Evolutionary conservation across 2,797 vertebrate genomes (phyloP).

Genomic region (Enoplosus armatus): DNA sequence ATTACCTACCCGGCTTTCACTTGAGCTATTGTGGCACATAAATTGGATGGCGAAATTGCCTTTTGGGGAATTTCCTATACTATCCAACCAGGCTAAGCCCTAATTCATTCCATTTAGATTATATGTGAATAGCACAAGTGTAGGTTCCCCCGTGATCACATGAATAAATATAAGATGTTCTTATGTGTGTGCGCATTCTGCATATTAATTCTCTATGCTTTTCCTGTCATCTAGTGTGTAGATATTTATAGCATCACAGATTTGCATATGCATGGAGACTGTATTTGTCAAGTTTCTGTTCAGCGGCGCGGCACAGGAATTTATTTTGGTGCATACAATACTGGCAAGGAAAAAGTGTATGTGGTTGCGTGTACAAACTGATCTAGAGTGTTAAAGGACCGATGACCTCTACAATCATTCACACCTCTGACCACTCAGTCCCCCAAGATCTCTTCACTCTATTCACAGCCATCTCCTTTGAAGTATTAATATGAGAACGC

Average conservation of each 20-base stretch:
- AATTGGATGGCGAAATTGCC: conserved; percentile 67
- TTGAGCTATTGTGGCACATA: conserved; percentile 46
- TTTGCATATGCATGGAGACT: conserved; percentile 63
- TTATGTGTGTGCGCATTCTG: conserved; percentile 29
- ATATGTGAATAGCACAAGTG: conserved; percentile 24
- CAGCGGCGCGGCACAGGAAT: not conserved
- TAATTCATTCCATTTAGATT: conserved; percentile 58
- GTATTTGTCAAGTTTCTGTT: conserved; percentile 37
- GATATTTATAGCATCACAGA: conserved; percentile 57
- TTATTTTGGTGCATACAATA: conserved; percentile 17
- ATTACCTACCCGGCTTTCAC: conserved; percentile 55
- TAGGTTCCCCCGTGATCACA: conserved; percentile 27
- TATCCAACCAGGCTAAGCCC: conserved; percentile 24
- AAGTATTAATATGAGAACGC: conserved; percentile 49
- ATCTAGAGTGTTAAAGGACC: conserved; percentile 34
- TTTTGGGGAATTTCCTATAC: conserved; percentile 49
- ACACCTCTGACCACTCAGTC: conserved; percentile 35
- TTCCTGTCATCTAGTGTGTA: conserved; percentile 29
- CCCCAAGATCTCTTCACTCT: conserved; percentile 16
- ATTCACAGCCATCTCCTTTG: conserved; percentile 49
- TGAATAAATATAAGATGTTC: conserved; percentile 64
- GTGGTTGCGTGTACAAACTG: conserved; percentile 11
- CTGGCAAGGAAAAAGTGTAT: not conserved
- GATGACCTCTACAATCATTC: conserved; percentile 39
- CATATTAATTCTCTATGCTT: conserved; percentile 41